These are phyloP conservation scores for Phengaris arion DNA, from an alignment of 2,888 invertebrate species.

Conservation along the genomic window DNA sequence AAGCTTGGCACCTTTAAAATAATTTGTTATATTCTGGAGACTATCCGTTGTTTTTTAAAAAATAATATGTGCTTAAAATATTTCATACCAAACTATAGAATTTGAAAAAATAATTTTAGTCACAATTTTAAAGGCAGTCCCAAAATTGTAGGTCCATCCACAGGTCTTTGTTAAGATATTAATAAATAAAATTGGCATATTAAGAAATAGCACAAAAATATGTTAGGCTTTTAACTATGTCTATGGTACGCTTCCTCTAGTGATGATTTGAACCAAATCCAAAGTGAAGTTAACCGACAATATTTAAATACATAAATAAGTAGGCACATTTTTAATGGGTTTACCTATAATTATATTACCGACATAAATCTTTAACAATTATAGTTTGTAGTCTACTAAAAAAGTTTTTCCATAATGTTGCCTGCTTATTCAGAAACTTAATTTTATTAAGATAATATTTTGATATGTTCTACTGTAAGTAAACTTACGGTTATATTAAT, in stretches of 20 bases:
- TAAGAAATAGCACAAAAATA: slow-evolving; percentile 6
- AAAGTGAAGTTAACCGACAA: not conserved
- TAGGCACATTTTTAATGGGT: slow-evolving; percentile 4
- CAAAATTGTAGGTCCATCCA: not conserved
- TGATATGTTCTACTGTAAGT: not conserved
- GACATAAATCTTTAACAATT: no score
- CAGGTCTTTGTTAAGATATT: not conserved
- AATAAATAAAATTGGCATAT: not conserved
- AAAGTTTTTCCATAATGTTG: not conserved
- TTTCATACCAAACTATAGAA: not conserved
- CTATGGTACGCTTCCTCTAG: slow-evolving; percentile 6
- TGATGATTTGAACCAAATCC: not conserved
- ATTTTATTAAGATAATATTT: not conserved
- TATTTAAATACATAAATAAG: slow-evolving; percentile 4
- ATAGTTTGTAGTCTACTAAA: not conserved
- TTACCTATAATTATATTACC: no score
- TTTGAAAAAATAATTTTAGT: not conserved
- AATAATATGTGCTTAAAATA: not conserved
- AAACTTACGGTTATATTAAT: not conserved
- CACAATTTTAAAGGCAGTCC: not conserved
- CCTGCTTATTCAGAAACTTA: not conserved
- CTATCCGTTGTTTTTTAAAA: not conserved
- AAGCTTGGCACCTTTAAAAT: not conserved
- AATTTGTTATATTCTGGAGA: not conserved
- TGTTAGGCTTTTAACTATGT: not conserved